phyloP scores from a whole-genome alignment of 2,888 invertebrate species.

The Yponomeuta malinellus region DNA sequence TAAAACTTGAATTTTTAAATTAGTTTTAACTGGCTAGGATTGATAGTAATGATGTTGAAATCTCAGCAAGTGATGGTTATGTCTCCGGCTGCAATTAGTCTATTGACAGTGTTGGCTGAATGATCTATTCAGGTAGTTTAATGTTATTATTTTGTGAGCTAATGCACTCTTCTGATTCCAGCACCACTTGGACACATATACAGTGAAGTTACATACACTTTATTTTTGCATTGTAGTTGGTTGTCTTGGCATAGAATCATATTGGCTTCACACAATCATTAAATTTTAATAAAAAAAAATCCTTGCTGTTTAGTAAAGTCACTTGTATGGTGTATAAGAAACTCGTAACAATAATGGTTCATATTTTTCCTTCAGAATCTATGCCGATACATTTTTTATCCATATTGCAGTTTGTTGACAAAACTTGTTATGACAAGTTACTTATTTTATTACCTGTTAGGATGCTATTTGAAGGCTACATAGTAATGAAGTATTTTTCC shows the following conservation, averaged over 20 bases:
- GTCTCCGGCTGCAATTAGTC: neutral
- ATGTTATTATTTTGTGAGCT: conserved; percentile 7
- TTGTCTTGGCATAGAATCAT: conserved; percentile 8
- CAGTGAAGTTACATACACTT: neutral
- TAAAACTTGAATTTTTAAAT: neutral
- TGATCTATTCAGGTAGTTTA: neutral
- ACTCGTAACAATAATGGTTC: neutral
- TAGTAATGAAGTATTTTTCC: neutral
- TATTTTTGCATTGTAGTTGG: neutral
- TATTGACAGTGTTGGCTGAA: neutral
- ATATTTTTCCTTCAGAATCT: conserved; percentile 5
- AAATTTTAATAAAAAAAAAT: no score
- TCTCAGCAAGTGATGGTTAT: neutral
- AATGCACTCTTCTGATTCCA: neutral
- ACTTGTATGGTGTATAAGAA: no score
- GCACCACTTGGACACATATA: neutral
- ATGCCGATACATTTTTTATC: conserved; percentile 8
- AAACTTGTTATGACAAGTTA: neutral
- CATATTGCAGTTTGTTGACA: neutral
- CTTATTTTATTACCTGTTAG: neutral
- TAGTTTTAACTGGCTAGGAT: neutral
- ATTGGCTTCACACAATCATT: neutral
- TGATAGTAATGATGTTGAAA: neutral
- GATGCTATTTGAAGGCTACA: neutral
- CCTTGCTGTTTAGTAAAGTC: no score